Evolutionary conservation across 2,797 vertebrate species (phyloP).

Genomic region (Rhynchotus rufescens): DNA sequence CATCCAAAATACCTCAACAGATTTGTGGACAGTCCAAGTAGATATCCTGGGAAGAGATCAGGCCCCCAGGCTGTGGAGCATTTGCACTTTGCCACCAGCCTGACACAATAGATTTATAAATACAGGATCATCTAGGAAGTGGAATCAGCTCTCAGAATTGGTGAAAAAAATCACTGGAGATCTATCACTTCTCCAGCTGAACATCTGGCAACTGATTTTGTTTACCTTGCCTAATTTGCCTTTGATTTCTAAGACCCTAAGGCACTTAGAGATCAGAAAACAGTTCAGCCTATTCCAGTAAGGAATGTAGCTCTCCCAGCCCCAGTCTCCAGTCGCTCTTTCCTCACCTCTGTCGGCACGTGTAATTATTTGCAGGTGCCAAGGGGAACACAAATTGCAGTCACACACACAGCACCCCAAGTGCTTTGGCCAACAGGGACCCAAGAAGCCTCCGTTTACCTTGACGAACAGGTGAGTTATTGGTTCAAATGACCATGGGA

Average conservation of each 20-base stretch:
- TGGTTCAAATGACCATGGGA: constrained; percentile 42
- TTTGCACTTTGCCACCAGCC: neutral
- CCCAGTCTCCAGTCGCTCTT: neutral
- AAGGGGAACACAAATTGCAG: neutral
- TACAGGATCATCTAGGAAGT: neutral
- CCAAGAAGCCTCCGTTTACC: constrained; percentile 18
- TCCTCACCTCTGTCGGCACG: neutral
- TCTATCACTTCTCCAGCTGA: neutral
- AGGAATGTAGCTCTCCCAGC: neutral
- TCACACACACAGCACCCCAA: neutral
- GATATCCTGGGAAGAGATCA: neutral
- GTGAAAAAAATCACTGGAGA: constrained; percentile 5
- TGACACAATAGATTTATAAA: neutral
- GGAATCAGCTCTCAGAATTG: neutral
- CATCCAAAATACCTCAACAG: neutral
- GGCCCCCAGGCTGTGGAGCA: neutral
- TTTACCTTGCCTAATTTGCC: constrained; percentile 28
- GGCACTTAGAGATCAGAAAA: constrained; percentile 28
- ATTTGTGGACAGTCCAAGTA: neutral
- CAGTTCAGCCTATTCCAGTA: neutral
- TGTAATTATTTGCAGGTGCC: constrained; percentile 55
- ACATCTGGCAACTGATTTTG: constrained; percentile 28
- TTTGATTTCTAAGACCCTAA: constrained; percentile 47
- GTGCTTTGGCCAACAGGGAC: constrained; percentile 34
- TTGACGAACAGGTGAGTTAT: constrained; percentile 25